Conservation (phyloP, 2,888 invertebrate species). For the Ptychoptera albimana region DNA sequence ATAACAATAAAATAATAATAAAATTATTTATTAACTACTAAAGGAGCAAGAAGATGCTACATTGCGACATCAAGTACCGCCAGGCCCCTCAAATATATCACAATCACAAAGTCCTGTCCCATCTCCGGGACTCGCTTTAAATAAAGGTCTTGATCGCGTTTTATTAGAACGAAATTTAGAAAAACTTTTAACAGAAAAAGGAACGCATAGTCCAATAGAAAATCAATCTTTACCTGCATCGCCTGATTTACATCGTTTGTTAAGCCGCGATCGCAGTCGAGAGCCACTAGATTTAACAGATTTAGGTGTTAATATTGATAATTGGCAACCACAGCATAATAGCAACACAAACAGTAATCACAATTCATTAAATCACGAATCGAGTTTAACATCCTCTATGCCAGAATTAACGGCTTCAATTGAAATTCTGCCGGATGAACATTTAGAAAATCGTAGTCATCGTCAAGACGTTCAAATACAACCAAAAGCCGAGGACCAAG, state of each 20-base stretch:
- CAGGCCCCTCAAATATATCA: constrained; percentile 19
- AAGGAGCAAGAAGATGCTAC: constrained; percentile 2
- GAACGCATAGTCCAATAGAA: constrained; percentile 6
- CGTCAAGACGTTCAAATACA: constrained; percentile 22
- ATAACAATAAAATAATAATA: no score
- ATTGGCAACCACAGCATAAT: constrained; percentile 33
- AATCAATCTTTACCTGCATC: constrained; percentile 1
- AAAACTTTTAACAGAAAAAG: constrained; percentile 19
- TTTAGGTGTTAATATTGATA: constrained; percentile 36
- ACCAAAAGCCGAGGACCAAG: constrained; percentile 19
- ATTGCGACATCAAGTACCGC: background rate
- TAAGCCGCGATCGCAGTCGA: constrained; percentile 40
- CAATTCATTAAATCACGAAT: constrained; percentile 23
- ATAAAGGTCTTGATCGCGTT: constrained; percentile 22
- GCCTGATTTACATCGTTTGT: constrained; percentile 41
- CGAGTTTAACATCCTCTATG: constrained; percentile 37
- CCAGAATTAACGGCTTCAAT: constrained; percentile 34
- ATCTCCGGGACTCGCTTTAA: constrained; percentile 24
- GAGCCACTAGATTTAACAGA: constrained; percentile 43
- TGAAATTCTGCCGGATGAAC: constrained; percentile 9
- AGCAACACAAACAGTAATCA: constrained; percentile 20
- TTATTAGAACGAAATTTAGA: constrained; percentile 19
- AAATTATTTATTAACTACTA: background rate
- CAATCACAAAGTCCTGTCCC: constrained; percentile 27
- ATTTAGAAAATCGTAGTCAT: constrained; percentile 21